Evolutionary conservation across 2,113 vertebrate genomes (phyloP).

Genomic region (Neotoma lepida): DNA sequence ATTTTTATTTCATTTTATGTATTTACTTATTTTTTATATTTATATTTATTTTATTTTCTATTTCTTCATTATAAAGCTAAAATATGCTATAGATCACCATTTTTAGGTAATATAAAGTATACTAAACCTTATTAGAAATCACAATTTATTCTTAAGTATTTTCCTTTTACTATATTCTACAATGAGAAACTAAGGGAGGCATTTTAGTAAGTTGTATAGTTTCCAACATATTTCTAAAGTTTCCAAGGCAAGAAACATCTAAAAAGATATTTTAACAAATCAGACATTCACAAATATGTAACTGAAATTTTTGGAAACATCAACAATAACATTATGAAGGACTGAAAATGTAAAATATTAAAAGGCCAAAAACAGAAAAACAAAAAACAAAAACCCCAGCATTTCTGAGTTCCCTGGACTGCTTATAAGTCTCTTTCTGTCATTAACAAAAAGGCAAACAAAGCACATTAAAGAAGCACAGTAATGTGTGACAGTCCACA

Average conservation of each 20-base stretch:
- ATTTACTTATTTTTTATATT: not conserved
- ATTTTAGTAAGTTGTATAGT: not conserved
- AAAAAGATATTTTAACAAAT: not conserved
- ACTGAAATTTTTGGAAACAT: not conserved
- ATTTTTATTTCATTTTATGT: not conserved
- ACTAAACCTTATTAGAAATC: not conserved
- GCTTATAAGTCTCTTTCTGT: not conserved
- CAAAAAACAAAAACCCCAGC: not conserved
- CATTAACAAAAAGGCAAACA: not conserved
- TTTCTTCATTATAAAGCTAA: not conserved
- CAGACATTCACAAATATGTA: slow-evolving; percentile 10
- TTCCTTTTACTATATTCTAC: not conserved
- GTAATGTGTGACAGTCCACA: not conserved
- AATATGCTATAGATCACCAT: not conserved
- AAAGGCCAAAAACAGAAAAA: not conserved
- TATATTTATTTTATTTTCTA: not conserved
- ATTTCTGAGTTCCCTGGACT: not conserved
- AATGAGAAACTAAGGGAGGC: not conserved
- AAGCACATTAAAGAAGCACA: not conserved
- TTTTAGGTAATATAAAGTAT: not conserved
- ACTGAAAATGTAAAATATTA: not conserved
- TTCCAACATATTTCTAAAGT: not conserved
- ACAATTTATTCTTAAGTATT: not conserved
- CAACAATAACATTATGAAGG: not conserved
- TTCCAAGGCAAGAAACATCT: not conserved